These are phyloP conservation scores for Gorsachius goisagi DNA, from an alignment of 2,113 vertebrate genomes.

Conservation along the genomic window DNA sequence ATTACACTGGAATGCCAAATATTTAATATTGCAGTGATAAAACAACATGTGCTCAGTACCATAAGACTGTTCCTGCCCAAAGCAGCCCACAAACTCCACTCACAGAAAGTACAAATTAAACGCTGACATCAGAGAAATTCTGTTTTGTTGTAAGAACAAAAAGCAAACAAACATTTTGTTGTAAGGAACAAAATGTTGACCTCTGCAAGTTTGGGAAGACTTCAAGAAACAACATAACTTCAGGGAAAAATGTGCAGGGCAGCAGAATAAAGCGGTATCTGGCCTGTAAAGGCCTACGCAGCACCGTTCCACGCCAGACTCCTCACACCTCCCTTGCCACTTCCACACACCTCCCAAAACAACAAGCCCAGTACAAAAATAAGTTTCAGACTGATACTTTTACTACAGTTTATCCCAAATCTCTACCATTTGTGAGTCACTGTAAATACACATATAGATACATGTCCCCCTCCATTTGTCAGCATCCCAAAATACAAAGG, in stretches of 20 bases:
- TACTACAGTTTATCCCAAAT: background rate
- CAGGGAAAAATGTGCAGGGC: constrained; percentile 28
- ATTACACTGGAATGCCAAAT: constrained; percentile 15
- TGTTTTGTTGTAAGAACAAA: constrained; percentile 28
- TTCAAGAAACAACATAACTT: constrained; percentile 53
- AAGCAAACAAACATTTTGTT: constrained; percentile 48
- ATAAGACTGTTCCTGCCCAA: background rate
- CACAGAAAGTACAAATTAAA: constrained; percentile 34
- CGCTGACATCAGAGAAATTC: constrained; percentile 24
- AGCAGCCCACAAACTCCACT: constrained; percentile 4
- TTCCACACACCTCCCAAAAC: background rate
- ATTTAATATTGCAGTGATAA: constrained; percentile 25
- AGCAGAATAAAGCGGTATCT: constrained; percentile 34
- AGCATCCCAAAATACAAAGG: background rate
- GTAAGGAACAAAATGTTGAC: constrained; percentile 47
- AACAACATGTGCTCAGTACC: constrained; percentile 33
- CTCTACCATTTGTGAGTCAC: background rate
- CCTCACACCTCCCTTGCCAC: background rate
- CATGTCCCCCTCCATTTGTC: background rate
- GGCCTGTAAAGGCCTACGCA: constrained; percentile 8
- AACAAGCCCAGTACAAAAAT: background rate
- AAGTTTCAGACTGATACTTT: background rate
- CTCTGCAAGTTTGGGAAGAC: constrained; percentile 37
- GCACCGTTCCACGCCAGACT: background rate
- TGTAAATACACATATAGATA: background rate